phyloP scores from a whole-genome alignment of 2,797 vertebrate species.

The Natrix natrix region DNA sequence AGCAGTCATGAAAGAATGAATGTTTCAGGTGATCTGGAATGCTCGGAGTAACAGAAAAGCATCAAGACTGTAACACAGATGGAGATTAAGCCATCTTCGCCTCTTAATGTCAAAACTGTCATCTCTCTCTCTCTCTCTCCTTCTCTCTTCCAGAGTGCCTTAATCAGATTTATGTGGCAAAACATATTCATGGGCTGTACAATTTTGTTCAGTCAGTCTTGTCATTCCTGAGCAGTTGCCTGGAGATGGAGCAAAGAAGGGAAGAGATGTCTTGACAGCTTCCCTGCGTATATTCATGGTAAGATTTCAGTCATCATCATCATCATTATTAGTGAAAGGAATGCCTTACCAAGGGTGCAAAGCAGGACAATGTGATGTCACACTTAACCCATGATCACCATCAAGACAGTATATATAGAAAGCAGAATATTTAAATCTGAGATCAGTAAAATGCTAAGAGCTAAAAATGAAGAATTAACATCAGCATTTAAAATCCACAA shows the following conservation, averaged over 20 bases:
- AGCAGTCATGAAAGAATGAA: constrained; percentile 2
- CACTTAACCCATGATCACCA: not conserved
- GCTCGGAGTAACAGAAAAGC: constrained; percentile 28
- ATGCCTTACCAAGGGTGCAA: not conserved
- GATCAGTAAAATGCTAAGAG: not conserved
- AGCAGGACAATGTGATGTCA: not conserved
- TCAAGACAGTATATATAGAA: not conserved
- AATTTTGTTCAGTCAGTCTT: not conserved
- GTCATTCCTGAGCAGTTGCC: not conserved
- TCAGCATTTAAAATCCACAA: not conserved
- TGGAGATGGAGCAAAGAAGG: not conserved
- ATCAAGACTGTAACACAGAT: constrained; percentile 63
- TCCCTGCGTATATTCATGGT: not conserved
- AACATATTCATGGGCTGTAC: constrained; percentile 11
- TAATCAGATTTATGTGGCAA: constrained; percentile 59
- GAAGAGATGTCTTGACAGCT: not conserved
- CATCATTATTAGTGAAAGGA: constrained; percentile 21
- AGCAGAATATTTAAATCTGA: not conserved
- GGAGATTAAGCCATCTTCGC: constrained; percentile 66
- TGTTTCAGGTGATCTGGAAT: constrained; percentile 19
- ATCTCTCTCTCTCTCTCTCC: constrained; percentile 54
- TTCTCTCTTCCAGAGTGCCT: constrained; percentile 49
- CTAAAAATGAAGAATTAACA: not conserved
- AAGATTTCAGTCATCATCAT: not conserved
- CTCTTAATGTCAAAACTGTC: constrained; percentile 59